Percentiles rank a stretch among this genome's conserved stretches.
These are phyloP conservation scores for Callosobruchus maculatus DNA, from an alignment of 2,888 invertebrate genomes.

Conservation along the genomic window DNA sequence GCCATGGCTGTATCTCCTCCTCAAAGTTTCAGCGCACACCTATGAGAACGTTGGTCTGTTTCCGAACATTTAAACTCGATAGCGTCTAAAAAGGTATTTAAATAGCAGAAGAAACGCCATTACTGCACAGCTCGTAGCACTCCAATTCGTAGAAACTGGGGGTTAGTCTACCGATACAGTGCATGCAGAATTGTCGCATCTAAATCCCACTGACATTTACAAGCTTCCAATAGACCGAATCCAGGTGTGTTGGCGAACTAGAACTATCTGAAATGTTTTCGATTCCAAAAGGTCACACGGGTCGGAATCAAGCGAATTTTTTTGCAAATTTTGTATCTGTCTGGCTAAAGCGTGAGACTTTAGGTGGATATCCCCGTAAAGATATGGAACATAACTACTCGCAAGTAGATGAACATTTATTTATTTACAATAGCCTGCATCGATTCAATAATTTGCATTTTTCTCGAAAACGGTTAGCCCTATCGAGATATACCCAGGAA, in stretches of 20 bases:
- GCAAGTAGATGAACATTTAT: no score
- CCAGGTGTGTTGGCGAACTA: background rate
- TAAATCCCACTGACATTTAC: background rate
- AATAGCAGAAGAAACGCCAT: conserved; percentile 11
- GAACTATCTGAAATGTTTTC: background rate
- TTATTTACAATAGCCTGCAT: no score
- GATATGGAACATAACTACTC: no score
- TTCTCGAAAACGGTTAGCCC: no score
- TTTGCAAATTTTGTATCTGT: no score
- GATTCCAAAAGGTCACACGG: background rate
- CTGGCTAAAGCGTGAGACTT: no score
- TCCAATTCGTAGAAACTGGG: background rate
- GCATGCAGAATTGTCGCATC: background rate
- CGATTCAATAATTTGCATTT: no score
- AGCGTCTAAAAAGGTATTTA: conserved; percentile 11
- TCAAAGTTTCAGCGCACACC: background rate
- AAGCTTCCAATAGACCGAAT: background rate
- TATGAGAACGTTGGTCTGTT: background rate
- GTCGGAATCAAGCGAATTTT: no score
- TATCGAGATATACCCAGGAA: no score
- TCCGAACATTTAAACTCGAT: conserved; percentile 9
- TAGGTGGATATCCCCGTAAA: no score
- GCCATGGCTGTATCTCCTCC: no score
- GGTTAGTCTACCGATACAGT: background rate
- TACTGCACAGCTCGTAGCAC: conserved; percentile 1